A percentile compares a stretch with the other conserved stretches of the same genome.
These are phyloP conservation scores for Trogon surrucura DNA, from an alignment of 2,113 vertebrate genomes.

Conservation along the genomic window DNA sequence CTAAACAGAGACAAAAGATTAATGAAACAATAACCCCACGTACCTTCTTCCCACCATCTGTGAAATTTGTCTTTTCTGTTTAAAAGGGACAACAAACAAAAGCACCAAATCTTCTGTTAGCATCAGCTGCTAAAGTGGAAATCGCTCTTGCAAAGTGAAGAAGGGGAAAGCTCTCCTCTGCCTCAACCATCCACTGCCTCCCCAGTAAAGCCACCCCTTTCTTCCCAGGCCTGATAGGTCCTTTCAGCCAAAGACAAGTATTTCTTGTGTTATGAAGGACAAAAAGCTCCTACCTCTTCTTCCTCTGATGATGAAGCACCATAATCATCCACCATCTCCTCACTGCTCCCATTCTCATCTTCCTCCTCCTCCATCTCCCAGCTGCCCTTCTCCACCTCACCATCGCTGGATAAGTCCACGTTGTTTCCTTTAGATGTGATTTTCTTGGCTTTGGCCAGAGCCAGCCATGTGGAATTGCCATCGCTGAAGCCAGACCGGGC, in stretches of 20 bases:
- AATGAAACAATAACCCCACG: background rate
- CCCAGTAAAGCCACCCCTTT: background rate
- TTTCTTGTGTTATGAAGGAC: background rate
- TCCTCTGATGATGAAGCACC: conserved; percentile 71
- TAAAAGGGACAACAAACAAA: background rate
- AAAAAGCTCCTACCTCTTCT: conserved; percentile 59
- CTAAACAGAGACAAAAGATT: conserved; percentile 68
- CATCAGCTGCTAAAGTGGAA: background rate
- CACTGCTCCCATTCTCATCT: conserved; percentile 73
- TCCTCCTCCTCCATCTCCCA: conserved; percentile 47
- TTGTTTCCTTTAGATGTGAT: conserved; percentile 62
- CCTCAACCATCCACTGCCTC: too few relatives aligned
- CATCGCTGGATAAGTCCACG: conserved; percentile 72
- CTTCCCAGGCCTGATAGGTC: accelerated
- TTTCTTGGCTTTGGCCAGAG: conserved; percentile 79
- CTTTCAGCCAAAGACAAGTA: background rate
- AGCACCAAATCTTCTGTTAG: accelerated
- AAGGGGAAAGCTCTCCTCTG: background rate
- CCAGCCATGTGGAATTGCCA: conserved; percentile 81
- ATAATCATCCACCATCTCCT: conserved; percentile 90
- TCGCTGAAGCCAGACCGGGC: conserved; percentile 75
- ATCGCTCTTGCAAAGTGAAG: background rate
- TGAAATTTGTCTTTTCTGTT: background rate
- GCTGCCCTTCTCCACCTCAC: conserved; percentile 54
- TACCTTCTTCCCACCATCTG: accelerated